These are phyloP conservation scores for Palythoa grandis DNA, from an alignment of 92 coral and sea anemone species.

Conservation along the genomic window DNA sequence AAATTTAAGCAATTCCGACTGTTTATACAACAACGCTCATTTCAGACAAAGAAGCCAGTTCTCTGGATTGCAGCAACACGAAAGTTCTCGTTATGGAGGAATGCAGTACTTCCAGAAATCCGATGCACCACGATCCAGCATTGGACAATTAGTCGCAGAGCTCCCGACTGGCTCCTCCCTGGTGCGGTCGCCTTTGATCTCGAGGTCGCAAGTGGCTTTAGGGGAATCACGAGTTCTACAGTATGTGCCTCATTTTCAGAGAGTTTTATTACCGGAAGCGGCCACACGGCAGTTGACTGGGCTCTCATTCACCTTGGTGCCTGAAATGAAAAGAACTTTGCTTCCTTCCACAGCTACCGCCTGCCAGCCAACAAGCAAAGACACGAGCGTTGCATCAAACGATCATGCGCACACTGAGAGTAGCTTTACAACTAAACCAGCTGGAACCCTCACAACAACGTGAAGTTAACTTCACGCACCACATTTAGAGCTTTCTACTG, in stretches of 20 bases:
- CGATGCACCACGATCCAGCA: neutral
- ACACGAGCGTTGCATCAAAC: neutral
- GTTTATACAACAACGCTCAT: neutral
- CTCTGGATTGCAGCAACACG: neutral
- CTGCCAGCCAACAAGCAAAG: neutral
- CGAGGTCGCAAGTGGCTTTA: neutral
- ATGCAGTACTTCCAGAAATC: conserved; percentile 1
- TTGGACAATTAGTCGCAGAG: neutral
- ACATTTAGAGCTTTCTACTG: no score
- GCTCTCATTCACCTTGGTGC: neutral
- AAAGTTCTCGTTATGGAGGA: neutral
- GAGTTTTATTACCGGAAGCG: conserved; percentile 26
- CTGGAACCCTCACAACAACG: neutral
- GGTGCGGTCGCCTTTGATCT: conserved; percentile 1
- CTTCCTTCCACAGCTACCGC: neutral
- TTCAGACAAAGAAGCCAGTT: neutral
- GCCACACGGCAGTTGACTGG: conserved; percentile 18
- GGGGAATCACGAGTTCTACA: neutral
- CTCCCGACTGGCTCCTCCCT: conserved; percentile 3
- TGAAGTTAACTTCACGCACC: neutral
- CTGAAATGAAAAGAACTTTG: conserved; percentile 7
- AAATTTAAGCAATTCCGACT: neutral
- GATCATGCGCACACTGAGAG: neutral
- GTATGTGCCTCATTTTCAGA: conserved; percentile 24
- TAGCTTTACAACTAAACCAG: neutral